These are phyloP conservation scores for Sussaba pulchella DNA, from an alignment of 2,888 invertebrate genomes.

Conservation along the genomic window DNA sequence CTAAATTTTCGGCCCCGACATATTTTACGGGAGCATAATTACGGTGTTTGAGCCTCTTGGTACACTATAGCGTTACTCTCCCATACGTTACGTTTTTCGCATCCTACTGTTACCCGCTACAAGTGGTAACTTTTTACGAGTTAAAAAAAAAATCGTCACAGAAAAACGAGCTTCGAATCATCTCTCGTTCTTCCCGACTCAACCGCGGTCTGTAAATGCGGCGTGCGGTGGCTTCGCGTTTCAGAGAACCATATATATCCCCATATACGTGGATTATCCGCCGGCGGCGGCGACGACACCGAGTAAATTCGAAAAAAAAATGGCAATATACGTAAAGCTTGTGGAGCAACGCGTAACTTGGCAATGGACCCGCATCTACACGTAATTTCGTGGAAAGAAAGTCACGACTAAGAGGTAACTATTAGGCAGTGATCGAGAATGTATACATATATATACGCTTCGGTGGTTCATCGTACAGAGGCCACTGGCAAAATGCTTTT, in stretches of 20 bases:
- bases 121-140: constrained; percentile 50
- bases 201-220: not conserved
- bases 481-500: constrained; percentile 46
- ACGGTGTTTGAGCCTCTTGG: constrained; percentile 72
- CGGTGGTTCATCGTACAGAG: not conserved
- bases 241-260: constrained; percentile 1
- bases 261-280: constrained; percentile 23
- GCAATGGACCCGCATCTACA: not conserved
- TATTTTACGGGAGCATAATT: constrained; percentile 77
- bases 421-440: constrained; percentile 15
- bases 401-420: constrained; percentile 1
- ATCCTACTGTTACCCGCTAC: constrained; percentile 20
- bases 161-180: constrained; percentile 4
- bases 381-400: constrained; percentile 33
- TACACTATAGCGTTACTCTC: constrained; percentile 41
- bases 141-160: constrained; percentile 1
- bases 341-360: not conserved
- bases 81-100: constrained; percentile 18
- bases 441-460: not conserved
- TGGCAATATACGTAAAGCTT: not conserved
- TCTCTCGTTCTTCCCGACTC: constrained; percentile 1
- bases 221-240: not conserved
- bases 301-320: constrained; percentile 1
- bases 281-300: not conserved
- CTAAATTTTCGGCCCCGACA: constrained; percentile 66